These are phyloP conservation scores for Pipra filicauda DNA, from an alignment of 2,113 vertebrate species.

Conservation along the genomic window DNA sequence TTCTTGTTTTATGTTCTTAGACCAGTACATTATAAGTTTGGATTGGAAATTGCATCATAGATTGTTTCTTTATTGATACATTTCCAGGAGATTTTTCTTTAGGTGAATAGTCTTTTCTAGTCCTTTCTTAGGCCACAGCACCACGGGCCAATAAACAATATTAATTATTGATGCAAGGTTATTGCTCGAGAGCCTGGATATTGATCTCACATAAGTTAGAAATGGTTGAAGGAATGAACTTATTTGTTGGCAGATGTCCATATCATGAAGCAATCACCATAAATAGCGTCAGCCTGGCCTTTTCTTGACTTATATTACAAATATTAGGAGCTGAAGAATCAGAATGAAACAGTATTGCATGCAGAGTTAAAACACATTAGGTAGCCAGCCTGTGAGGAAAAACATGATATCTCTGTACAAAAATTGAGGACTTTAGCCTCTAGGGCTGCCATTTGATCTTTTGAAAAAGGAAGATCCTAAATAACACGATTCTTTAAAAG, in stretches of 20 bases:
- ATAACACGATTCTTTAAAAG: not conserved
- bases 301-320: slow-evolving; percentile 24
- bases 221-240: slow-evolving; percentile 53
- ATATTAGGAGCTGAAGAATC: not conserved
- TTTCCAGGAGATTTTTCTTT: slow-evolving; percentile 6
- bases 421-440: not conserved
- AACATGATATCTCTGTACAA: not conserved
- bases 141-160: slow-evolving; percentile 41
- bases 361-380: not conserved
- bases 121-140: not conserved
- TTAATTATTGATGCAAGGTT: slow-evolving; percentile 63
- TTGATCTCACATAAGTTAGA: slow-evolving; percentile 46
- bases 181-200: slow-evolving; percentile 53
- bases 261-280: slow-evolving; percentile 51
- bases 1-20: not conserved
- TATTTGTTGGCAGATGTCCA: slow-evolving; percentile 60
- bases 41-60: not conserved
- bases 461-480: not conserved
- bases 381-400: not conserved
- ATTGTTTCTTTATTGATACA: not conserved
- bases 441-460: not conserved
- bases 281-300: slow-evolving; percentile 33
- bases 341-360: not conserved
- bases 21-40: not conserved
- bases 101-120: not conserved